These are phyloP conservation scores for Euplagia quadripunctaria DNA, from an alignment of 2,888 invertebrate species.

Conservation along the genomic window DNA sequence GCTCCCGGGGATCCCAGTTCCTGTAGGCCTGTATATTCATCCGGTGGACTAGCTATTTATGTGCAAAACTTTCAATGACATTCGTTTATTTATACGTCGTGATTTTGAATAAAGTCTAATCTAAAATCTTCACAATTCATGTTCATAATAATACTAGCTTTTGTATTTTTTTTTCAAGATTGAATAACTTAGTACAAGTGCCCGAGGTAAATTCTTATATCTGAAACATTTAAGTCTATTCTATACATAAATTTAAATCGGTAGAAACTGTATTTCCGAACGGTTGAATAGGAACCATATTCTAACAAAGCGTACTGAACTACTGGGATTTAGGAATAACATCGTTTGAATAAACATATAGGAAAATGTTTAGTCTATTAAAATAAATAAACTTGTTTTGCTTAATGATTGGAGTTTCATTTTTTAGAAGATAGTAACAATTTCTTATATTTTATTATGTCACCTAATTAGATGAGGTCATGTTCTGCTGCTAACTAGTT, in stretches of 20 bases:
- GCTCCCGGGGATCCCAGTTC: no score
- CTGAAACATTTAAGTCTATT: constrained; percentile 1
- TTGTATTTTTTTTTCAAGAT: neutral
- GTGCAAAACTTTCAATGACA: no score
- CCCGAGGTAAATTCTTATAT: neutral
- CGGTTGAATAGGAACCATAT: neutral
- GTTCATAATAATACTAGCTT: neutral
- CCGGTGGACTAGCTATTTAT: no score
- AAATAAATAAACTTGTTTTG: neutral
- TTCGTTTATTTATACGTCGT: no score
- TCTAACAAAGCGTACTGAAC: neutral
- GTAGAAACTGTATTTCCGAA: neutral
- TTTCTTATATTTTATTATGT: no score
- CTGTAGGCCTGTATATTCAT: no score
- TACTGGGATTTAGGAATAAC: neutral
- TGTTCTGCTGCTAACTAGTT: no score
- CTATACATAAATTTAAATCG: neutral
- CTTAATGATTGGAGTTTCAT: neutral
- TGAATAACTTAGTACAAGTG: neutral
- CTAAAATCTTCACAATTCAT: neutral
- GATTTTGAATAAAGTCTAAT: no score
- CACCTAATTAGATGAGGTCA: no score
- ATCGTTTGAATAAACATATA: neutral
- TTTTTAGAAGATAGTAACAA: no score
- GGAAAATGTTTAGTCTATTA: neutral